Percentiles rank a stretch among this genome's conserved stretches.
These are phyloP conservation scores for Heliconius hewitsoni DNA, from an alignment of 1,140 invertebrate species.

Conservation along the genomic window DNA sequence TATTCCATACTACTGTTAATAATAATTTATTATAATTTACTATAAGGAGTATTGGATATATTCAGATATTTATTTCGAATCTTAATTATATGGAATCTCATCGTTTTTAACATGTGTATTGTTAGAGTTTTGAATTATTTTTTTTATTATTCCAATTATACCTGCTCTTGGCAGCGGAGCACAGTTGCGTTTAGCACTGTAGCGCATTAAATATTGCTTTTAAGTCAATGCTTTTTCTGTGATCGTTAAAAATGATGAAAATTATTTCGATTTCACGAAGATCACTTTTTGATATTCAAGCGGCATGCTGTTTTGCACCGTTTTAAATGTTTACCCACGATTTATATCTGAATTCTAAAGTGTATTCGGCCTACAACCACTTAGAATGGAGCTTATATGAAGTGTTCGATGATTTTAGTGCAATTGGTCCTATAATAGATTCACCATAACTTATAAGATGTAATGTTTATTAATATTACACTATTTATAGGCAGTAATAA, in stretches of 20 bases:
- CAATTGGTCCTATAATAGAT: slow-evolving; percentile 39
- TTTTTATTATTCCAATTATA: slow-evolving; percentile 55
- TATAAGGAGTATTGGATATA: slow-evolving; percentile 67
- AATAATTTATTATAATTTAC: slow-evolving; percentile 80
- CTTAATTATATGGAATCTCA: slow-evolving; percentile 74
- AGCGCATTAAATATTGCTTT: slow-evolving; percentile 58
- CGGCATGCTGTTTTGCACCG: slow-evolving; percentile 42
- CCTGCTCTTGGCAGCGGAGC: slow-evolving; percentile 38
- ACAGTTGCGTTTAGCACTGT: slow-evolving; percentile 53
- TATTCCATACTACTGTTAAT: slow-evolving; percentile 80
- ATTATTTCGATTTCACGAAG: slow-evolving; percentile 54
- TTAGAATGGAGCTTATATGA: slow-evolving; percentile 49
- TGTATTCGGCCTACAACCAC: slow-evolving; percentile 39
- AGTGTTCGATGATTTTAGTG: slow-evolving; percentile 52
- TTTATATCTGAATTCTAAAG: slow-evolving; percentile 26
- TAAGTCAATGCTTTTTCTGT: slow-evolving; percentile 70
- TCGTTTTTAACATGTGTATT: slow-evolving; percentile 63
- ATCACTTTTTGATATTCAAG: slow-evolving; percentile 54
- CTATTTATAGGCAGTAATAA: slow-evolving; percentile 61
- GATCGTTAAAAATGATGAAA: slow-evolving; percentile 57
- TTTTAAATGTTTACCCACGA: slow-evolving; percentile 27
- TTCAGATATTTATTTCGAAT: slow-evolving; percentile 75
- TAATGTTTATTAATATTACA: slow-evolving; percentile 52
- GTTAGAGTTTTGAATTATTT: slow-evolving; percentile 51
- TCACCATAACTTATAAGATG: slow-evolving; percentile 30